Evolutionary conservation across 2,797 vertebrate species (phyloP).

Genomic region (Steatocranus sp.): DNA sequence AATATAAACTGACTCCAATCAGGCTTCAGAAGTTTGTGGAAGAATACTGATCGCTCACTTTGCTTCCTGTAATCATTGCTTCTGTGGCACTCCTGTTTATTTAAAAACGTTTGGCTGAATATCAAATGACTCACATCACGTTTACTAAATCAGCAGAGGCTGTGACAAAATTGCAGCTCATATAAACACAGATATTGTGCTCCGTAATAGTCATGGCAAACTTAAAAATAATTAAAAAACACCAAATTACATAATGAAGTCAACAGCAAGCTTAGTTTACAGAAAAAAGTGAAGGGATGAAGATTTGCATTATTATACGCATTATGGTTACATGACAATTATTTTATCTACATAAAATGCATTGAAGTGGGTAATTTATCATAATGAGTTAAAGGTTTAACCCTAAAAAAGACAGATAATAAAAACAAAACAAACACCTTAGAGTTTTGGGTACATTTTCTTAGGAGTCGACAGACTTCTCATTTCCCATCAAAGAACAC

Average conservation of each 20-base stretch:
- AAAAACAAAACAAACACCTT: not conserved
- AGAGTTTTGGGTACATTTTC: not conserved
- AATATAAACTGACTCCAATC: not conserved
- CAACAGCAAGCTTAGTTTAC: not conserved
- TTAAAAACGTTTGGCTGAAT: not conserved
- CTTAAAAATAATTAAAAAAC: not conserved
- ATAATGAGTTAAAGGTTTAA: not conserved
- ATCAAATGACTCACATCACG: not conserved
- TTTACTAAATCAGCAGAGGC: not conserved
- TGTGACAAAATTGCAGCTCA: not conserved
- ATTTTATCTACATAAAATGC: not conserved
- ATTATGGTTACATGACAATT: rapidly evolving
- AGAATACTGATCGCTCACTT: not conserved
- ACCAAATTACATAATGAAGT: not conserved
- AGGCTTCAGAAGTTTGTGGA: not conserved
- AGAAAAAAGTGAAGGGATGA: not conserved
- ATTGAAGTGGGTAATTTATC: not conserved
- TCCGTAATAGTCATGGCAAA: not conserved
- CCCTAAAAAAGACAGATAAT: not conserved
- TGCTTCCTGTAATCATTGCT: not conserved
- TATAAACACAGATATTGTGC: not conserved
- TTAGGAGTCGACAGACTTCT: not conserved
- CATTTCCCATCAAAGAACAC: constrained; percentile 34
- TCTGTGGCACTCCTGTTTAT: not conserved
- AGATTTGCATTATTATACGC: not conserved